Base-by-base conservation (phyloP, 2,888 invertebrate genomes). In the Drosophila antonietae region DNA sequence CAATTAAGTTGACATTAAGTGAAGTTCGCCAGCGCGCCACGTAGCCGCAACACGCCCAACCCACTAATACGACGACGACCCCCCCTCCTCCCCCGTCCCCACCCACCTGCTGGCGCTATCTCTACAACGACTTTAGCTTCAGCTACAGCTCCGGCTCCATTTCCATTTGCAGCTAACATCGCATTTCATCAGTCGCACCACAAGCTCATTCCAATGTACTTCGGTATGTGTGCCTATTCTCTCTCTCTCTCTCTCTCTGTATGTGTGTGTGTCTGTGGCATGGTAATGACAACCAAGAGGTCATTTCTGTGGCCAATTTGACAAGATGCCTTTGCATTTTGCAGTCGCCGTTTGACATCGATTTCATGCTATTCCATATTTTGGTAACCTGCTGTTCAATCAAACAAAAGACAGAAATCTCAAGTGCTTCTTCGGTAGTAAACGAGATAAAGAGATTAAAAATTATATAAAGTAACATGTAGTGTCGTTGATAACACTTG, bases 1-100 rank as follows among this genome's bases (percentile, higher is more conserved):
- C 90, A 89, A 89, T 90, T 90, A 90, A 83, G 90, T 86, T 88
- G 90, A 90, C 90, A 89, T 81, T 88, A 88, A 89, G 87, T 85
- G 89, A 87, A 84, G 89, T 80, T 84, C 77, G 63, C 68, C 75
- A 59, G 57, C 67, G 20, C 44, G 3, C 31, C 31, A 15, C 18
- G 49, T 31, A 31, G 10, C 49, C 49, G 31, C 49, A 8, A n/a
- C 14, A 4, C 53, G 10, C 37, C 39, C 46, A 1, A 1, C 39
- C 18, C 9, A 46, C 33, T 15, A 39, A 18, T 28, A 9, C 20
- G 39, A 15, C 39, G 28, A 28, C 28, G 28, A 3, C 28, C 51
- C 46, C 37, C 57, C 4, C 23, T 4, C 23, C 51, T 6, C 46
- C 37, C 57, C 23, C 23, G 2, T 20, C 28, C 51, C 8, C 46